Evolutionary conservation across 2,888 invertebrate species (phyloP).

Genomic region (Coleophora flavipennella): DNA sequence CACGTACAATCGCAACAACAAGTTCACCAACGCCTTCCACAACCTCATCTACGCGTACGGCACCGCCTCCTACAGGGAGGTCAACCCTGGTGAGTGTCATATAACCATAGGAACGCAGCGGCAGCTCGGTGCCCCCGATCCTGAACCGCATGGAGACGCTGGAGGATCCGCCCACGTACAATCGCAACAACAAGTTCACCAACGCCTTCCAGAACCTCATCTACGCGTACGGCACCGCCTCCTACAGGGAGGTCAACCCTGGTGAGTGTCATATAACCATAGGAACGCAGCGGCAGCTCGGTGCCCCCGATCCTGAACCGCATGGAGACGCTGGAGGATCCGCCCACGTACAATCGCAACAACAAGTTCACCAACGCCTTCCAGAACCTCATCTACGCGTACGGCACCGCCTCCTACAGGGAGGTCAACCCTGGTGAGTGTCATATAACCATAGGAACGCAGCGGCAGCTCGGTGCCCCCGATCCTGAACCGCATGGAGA

Average conservation of each 20-base stretch:
- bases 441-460: conserved; percentile 77
- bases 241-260: conserved; percentile 97
- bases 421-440: conserved; percentile 92
- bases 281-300: conserved; percentile 95
- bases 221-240: conserved; percentile 96
- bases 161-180: conserved; percentile 95
- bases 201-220: conserved; percentile 94
- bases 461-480: conserved; percentile 96
- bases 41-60: conserved; percentile 96
- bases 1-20: conserved; percentile 96
- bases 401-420: conserved; percentile 95
- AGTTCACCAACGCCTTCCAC: conserved; percentile 97
- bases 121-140: conserved; percentile 96
- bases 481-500: conserved; percentile 95
- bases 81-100: conserved; percentile 91
- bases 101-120: conserved; percentile 84
- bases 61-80: conserved; percentile 94
- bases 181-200: conserved; percentile 97
- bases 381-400: conserved; percentile 95
- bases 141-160: conserved; percentile 93
- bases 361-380: conserved; percentile 98
- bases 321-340: conserved; percentile 90
- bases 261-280: conserved; percentile 61
- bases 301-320: conserved; percentile 97
- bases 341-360: conserved; percentile 96